Conservation (phyloP, 2,113 vertebrate genomes). For the Notechis scutatus region DNA sequence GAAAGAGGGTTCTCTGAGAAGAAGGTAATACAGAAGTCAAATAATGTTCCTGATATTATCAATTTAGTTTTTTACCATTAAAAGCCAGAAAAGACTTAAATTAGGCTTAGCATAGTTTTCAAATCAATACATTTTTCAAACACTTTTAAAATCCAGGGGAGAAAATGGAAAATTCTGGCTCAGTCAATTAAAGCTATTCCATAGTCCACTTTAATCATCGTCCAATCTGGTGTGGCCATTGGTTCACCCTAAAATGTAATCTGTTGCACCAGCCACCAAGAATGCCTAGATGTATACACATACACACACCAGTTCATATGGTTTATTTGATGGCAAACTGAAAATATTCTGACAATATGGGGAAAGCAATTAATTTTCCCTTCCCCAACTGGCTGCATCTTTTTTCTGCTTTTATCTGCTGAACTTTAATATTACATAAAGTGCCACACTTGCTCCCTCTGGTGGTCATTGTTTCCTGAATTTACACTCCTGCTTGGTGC, state of each 20-base stretch:
- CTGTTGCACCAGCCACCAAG: not conserved
- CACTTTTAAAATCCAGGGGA: not conserved
- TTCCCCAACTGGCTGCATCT: not conserved
- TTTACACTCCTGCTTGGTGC: not conserved
- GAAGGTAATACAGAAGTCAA: not conserved
- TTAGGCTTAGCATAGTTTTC: not conserved
- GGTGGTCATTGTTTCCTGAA: slow-evolving; percentile 28
- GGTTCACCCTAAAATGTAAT: not conserved
- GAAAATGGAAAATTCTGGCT: not conserved
- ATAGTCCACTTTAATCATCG: not conserved
- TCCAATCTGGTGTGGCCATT: not conserved
- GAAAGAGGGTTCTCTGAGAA: not conserved
- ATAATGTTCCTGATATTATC: not conserved
- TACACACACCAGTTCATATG: not conserved
- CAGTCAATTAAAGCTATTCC: not conserved
- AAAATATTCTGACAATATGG: not conserved
- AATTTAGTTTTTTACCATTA: not conserved
- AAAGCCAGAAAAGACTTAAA: not conserved
- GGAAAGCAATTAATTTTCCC: not conserved
- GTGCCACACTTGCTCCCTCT: slow-evolving; percentile 64
- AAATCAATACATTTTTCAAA: not conserved
- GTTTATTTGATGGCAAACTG: not conserved
- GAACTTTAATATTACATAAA: not conserved
- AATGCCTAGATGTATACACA: not conserved
- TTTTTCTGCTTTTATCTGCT: not conserved